phyloP scores from a whole-genome alignment of 2,888 invertebrate species.

The Acrocera orbiculus region DNA sequence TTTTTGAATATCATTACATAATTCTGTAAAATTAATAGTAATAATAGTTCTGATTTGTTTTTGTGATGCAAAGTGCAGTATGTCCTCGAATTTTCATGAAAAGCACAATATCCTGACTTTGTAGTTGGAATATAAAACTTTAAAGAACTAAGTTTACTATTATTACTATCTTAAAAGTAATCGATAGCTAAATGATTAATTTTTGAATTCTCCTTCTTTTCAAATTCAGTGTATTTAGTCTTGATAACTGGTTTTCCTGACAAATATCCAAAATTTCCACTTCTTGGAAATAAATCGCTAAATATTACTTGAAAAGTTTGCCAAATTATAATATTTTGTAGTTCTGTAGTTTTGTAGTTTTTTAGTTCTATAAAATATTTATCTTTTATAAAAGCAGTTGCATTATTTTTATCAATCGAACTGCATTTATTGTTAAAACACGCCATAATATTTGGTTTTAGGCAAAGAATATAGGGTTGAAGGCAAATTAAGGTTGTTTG shows the following conservation, averaged over 20 bases:
- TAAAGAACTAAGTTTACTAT: not conserved
- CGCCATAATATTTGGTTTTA: too few species aligned
- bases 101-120: slow-evolving; percentile 2
- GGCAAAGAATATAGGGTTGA: too few species aligned
- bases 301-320: slow-evolving; percentile 18
- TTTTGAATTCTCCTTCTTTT: too few species aligned
- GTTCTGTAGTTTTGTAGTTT: not conserved
- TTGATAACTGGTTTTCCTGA: slow-evolving; percentile 20
- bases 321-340: slow-evolving; percentile 14
- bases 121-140: slow-evolving; percentile 5
- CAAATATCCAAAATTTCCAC: slow-evolving; percentile 24
- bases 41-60: slow-evolving; percentile 10
- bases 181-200: slow-evolving; percentile 15
- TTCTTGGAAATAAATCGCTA: slow-evolving; percentile 8
- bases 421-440: too few species aligned
- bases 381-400: too few species aligned
- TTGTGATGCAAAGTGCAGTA: slow-evolving; percentile 19
- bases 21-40: slow-evolving; percentile 19
- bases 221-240: slow-evolving; percentile 15
- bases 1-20: slow-evolving; percentile 21
- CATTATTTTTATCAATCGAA: too few species aligned
- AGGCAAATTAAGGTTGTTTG: too few species aligned
- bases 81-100: slow-evolving; percentile 16
- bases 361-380: not conserved
- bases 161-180: slow-evolving; percentile 19